Base-by-base conservation (phyloP, 2,888 invertebrate genomes). In the Endomychus coccineus region DNA sequence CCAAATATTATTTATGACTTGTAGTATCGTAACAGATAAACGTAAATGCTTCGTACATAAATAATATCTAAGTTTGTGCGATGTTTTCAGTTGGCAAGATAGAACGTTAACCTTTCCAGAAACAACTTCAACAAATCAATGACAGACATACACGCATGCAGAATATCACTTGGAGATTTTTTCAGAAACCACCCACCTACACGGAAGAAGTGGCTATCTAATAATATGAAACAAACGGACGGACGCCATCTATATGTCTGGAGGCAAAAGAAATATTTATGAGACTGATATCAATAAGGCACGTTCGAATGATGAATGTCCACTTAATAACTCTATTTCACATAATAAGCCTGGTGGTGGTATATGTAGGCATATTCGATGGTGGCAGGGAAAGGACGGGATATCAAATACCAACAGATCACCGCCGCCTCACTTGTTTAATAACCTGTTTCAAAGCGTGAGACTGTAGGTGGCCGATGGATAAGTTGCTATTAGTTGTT, bases 391-490 rank as follows among this genome's bases (percentile, higher is more conserved):
- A 19, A n/a, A 19, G 21, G 6, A 19, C 21, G n/a, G n/a, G n/a
- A n/a, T n/a, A n/a, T n/a, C n/a, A n/a, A n/a, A n/a, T n/a, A n/a
- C n/a, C n/a, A n/a, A 19, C 21, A 19, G 21, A n/a, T 19, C 6
- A 7, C 6, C 21, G 21, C 21, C n/a, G 6, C 21, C 6, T 52
- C n/a, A n/a, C n/a, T n/a, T n/a, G n/a, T n/a, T n/a, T n/a, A 51
- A 50, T 52, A 51, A 55, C 54, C 50, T 53, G 55, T 53, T 54
- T 48, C 39, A 50, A 50, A 54, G 56, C 57, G 57, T 58, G 56
- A 58, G 52, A 53, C 53, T 55, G 59, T 59, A 57, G 59, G 59
- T 59, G 59, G 58, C 54, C 59, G 49, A 45, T 49, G 49, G 51
- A 51, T 49, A 54, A 52, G 51, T 52, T 52, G 50, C 51, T 54